These are phyloP conservation scores for Anodontia alba DNA, from an alignment of 2,888 invertebrate species.

Conservation along the genomic window DNA sequence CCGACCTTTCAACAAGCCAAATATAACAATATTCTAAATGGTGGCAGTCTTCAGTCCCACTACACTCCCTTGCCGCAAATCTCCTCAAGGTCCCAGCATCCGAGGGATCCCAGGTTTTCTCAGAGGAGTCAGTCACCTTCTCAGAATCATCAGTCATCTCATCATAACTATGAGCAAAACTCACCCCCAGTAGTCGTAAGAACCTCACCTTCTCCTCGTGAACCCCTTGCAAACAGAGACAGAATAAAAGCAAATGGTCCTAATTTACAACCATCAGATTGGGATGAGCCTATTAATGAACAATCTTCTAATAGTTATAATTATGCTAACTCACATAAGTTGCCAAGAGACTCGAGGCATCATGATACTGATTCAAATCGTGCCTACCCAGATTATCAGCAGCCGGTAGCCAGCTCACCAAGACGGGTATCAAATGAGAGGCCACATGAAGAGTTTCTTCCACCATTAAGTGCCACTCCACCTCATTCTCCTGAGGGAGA, in stretches of 20 bases:
- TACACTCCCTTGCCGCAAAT: slow-evolving; percentile 53
- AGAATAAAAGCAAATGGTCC: background rate
- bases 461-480: slow-evolving; percentile 68
- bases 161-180: background rate
- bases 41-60: slow-evolving; percentile 41
- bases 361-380: slow-evolving; percentile 44
- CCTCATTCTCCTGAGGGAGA: slow-evolving; percentile 61
- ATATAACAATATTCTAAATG: slow-evolving; percentile 61
- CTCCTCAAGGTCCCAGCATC: slow-evolving; percentile 32
- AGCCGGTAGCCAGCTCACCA: slow-evolving; percentile 52
- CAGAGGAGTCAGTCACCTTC: slow-evolving; percentile 2
- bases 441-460: slow-evolving; percentile 50
- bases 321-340: background rate
- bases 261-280: background rate
- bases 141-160: background rate
- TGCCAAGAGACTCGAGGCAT: background rate
- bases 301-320: slow-evolving; percentile 10
- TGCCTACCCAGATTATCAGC: slow-evolving; percentile 37
- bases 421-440: slow-evolving; percentile 42
- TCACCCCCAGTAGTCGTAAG: slow-evolving; percentile 17
- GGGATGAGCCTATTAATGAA: background rate
- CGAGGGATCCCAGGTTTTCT: slow-evolving; percentile 3
- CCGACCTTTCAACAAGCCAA: slow-evolving; percentile 57
- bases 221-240: background rate
- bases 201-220: slow-evolving; percentile 17